Evolutionary conservation across 2,797 vertebrate genomes (phyloP).

Genomic region (Apogon talboti): DNA sequence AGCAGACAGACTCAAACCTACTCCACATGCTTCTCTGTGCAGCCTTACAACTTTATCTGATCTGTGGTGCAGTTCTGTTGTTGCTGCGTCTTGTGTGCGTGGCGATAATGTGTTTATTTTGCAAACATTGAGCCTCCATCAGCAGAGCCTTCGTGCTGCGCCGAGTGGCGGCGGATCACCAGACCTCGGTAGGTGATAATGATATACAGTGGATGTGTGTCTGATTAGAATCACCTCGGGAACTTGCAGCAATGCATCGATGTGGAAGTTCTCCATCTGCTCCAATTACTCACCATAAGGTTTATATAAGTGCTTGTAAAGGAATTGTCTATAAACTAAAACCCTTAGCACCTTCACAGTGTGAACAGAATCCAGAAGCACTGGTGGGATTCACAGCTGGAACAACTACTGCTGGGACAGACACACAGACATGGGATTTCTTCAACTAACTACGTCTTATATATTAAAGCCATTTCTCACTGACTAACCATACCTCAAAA

Average conservation of each 20-base stretch:
- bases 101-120: conserved; percentile 28
- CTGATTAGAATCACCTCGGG: conserved; percentile 39
- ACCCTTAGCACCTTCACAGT: neutral
- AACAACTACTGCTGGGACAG: neutral
- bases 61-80: neutral
- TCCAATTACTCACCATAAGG: conserved; percentile 25
- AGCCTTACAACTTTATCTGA: neutral
- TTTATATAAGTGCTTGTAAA: conserved; percentile 7
- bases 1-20: neutral
- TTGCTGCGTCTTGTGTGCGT: conserved; percentile 3
- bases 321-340: conserved; percentile 6
- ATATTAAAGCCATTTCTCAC: no score
- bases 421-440: no score
- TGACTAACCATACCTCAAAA: no score
- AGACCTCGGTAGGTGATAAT: conserved; percentile 31
- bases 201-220: conserved; percentile 12
- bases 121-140: conserved; percentile 22
- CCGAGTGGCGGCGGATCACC: neutral
- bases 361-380: neutral
- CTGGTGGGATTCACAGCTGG: neutral
- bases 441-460: no score
- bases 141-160: conserved; percentile 16
- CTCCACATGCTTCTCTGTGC: neutral
- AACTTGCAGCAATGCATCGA: conserved; percentile 26
- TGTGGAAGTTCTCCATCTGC: conserved; percentile 54